phyloP scores from a whole-genome alignment of 2,888 invertebrate genomes.

The Drosophila quinaria region DNA sequence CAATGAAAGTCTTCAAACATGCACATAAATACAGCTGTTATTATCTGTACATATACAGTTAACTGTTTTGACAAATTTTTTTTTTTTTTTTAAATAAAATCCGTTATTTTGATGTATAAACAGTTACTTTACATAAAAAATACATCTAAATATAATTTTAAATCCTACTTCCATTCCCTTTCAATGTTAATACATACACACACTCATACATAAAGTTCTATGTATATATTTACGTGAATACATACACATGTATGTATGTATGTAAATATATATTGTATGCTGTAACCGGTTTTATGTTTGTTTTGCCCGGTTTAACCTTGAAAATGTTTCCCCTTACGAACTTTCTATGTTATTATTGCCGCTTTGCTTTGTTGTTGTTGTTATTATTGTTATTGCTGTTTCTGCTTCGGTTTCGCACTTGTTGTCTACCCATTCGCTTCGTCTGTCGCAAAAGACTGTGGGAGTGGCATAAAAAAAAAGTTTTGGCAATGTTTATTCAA shows the following conservation, averaged over 20 bases:
- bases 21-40: conserved; percentile 7
- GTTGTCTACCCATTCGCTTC: conserved; percentile 51
- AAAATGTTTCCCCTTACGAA: conserved; percentile 64
- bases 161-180: conserved; percentile 21
- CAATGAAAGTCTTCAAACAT: conserved; percentile 32
- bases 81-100: too few relatives aligned
- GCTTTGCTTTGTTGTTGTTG: conserved; percentile 54
- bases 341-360: conserved; percentile 61
- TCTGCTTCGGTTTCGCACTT: conserved; percentile 58
- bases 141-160: too few relatives aligned
- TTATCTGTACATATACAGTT: not conserved
- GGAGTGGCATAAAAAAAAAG: conserved; percentile 1
- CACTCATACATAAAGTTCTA: conserved; percentile 2
- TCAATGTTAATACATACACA: conserved; percentile 1
- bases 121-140: too few relatives aligned
- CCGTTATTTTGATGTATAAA: too few relatives aligned
- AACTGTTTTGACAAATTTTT: too few relatives aligned
- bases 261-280: conserved; percentile 20
- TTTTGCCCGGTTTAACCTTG: conserved; percentile 84
- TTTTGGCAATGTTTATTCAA: conserved; percentile 37
- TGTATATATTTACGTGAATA: conserved; percentile 1
- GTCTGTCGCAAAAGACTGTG: conserved; percentile 3
- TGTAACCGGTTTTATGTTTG: conserved; percentile 81
- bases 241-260: conserved; percentile 7
- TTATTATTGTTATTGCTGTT: conserved; percentile 51